Evolutionary conservation across 2,797 vertebrate genomes (phyloP), one percentile per base, ranked within the genome.

Genomic region (Melopsittacus undulatus): DNA sequence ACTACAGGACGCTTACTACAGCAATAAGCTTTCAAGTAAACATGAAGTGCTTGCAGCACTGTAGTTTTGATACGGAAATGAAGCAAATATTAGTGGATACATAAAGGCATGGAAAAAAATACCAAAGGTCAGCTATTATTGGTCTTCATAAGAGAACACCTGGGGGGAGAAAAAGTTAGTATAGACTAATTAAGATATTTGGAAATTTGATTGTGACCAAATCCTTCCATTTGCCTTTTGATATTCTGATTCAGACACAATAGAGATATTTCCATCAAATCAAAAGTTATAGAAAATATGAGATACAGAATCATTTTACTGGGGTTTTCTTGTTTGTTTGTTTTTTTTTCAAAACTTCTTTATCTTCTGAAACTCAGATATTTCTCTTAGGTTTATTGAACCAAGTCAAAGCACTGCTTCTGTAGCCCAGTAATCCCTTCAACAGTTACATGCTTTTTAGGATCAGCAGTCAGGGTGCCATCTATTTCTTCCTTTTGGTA

Each of bases 211-310:
- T 10, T 40, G 7, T 73, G 30, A 18, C 48, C 4, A 78, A 82
- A 62, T 75, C 5, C 8, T 36, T 0, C 9, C 3, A 5, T 10
- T 4, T 2, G 3, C 4, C 3, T 54, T 63, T 54, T 73, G 32
- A 49, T 78, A 49, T 69, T 86, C 30, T 51, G 20, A 36, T 80
- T 82, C 52, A 72, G 70, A 46, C 27, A 77, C 43, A 70, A 46
- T 30, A 62, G 4, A 74, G 57, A 57, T 19, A 36, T 49, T 54
- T 66, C 45, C 18, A 57, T 38, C 16, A 83, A 63, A 78, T 0
- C 0, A 2, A 27, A 83, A 21, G 2, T 64, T 67, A 57, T 81
- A 23, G 40, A 70, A 94, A 94, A 64, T 21, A 40, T 0, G 6
- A 80, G 16, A 74, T 40, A n/a, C 3, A 8, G 5, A 87, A 72